Evolutionary conservation across 2,113 vertebrate species (phyloP).

Genomic region (Mobula birostris): DNA sequence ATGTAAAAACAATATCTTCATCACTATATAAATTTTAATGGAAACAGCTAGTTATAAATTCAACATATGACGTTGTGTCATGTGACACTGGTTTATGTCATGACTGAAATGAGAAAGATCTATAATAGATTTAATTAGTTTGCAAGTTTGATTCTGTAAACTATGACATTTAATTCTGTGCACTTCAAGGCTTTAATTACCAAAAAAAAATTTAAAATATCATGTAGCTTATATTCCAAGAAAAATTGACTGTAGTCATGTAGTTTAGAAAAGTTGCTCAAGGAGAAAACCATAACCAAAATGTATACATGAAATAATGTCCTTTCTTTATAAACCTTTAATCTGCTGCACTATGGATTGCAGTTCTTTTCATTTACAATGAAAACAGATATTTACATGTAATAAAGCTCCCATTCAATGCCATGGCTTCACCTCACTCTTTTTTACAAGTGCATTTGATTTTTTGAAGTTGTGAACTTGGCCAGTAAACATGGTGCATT

Average conservation of each 20-base stretch:
- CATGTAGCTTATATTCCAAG: background rate
- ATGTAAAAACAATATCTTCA: background rate
- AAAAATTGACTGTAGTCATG: background rate
- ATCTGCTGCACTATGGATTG: no score
- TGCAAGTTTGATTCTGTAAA: background rate
- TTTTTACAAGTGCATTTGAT: background rate
- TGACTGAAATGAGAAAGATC: background rate
- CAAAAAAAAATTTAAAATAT: background rate
- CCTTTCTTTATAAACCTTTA: no score
- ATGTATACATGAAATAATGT: background rate
- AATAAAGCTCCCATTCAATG: background rate
- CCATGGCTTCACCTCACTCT: background rate
- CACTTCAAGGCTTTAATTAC: background rate
- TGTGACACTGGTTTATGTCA: background rate
- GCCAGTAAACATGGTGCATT: no score
- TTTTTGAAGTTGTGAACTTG: background rate
- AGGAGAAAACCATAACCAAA: background rate
- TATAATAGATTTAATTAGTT: background rate
- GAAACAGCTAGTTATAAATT: background rate
- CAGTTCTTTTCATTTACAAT: no score
- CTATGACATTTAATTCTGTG: background rate
- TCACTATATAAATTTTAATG: background rate
- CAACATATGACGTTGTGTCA: background rate
- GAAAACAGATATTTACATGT: background rate
- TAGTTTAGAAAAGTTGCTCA: background rate